Evolutionary conservation across 2,797 vertebrate genomes (phyloP), one percentile per base, ranked within the genome.

Genomic region (Poeciliopsis paucimaculata): DNA sequence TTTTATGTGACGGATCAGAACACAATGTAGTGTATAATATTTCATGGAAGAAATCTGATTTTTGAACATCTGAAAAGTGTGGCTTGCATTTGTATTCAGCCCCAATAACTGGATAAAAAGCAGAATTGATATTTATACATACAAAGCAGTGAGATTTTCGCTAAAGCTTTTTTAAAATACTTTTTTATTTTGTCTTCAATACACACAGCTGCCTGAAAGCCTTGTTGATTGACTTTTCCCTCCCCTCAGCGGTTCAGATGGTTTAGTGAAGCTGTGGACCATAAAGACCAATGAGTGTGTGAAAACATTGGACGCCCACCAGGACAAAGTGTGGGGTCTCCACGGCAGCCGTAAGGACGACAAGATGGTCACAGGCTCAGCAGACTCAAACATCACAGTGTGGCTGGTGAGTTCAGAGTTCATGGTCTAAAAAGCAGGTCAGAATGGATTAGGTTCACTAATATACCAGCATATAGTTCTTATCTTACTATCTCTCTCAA

Each of bases 251-350:
- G 98, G 97, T 43, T 98, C 98, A 0, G 98, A 99, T 0, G 98
- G 98, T 20, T 96, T 99, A 12, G 80, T 99, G 41, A 99, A 99
- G 83, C 96, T 99, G 43, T 99, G 98, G 98, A 99, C 98, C 71
- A 98, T 99, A 84, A 99, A 99, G 91, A 97, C 94, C 57, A 99
- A 98, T 0, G 98, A 99, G 89, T 99, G 98, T 8, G 96, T 99
- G 83, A 97, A 96, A 92, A 99, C 98, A 0, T 79, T 99, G 57
- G 98, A 99, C 0, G 96, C 94, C 41, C 98, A 99, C 1, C 96
- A 97, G 86, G 96, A 98, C 83, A 99, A 99, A 93, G 96, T 99
- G 81, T 99, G 98, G 98, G 98, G 97, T 57, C 96, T 99, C n/a
- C 97, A 99, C 43, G 90, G 90, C 84, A 98, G 93, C 90, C 94